Evolutionary conservation across 2,797 vertebrate genomes (phyloP).

Genomic region (Limosa lapponica): DNA sequence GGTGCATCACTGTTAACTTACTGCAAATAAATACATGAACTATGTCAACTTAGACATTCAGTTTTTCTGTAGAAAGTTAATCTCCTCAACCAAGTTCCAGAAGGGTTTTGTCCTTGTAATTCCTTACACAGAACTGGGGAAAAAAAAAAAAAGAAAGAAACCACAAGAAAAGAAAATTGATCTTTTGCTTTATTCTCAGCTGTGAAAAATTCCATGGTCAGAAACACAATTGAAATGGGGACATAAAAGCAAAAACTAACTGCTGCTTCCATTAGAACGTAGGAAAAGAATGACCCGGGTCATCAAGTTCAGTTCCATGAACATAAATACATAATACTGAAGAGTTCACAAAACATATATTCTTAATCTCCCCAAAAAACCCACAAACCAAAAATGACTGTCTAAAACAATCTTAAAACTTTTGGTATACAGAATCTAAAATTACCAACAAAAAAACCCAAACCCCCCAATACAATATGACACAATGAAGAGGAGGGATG

Average conservation of each 20-base stretch:
- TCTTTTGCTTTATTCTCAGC: not conserved
- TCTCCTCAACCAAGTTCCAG: not conserved
- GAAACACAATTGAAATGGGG: not conserved
- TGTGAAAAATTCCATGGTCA: not conserved
- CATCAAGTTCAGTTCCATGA: not conserved
- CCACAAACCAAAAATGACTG: not conserved
- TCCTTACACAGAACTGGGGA: not conserved
- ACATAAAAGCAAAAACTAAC: not conserved
- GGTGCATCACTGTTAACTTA: not conserved
- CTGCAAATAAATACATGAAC: not conserved
- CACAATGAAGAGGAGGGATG: not conserved
- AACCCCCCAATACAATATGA: not conserved
- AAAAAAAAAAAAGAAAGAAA: rapidly evolving
- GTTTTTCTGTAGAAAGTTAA: not conserved
- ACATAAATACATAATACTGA: not conserved
- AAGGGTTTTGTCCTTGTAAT: not conserved
- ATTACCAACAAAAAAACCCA: not conserved
- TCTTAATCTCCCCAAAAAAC: not conserved
- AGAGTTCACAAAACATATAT: not conserved
- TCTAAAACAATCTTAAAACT: not conserved
- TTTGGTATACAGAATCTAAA: not conserved
- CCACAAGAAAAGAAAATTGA: not conserved
- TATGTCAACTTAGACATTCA: not conserved
- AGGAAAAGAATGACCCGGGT: not conserved
- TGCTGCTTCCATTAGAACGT: not conserved